Base-by-base conservation (phyloP, 2,888 invertebrate genomes). In the Zygothrica quintamaculata region DNA sequence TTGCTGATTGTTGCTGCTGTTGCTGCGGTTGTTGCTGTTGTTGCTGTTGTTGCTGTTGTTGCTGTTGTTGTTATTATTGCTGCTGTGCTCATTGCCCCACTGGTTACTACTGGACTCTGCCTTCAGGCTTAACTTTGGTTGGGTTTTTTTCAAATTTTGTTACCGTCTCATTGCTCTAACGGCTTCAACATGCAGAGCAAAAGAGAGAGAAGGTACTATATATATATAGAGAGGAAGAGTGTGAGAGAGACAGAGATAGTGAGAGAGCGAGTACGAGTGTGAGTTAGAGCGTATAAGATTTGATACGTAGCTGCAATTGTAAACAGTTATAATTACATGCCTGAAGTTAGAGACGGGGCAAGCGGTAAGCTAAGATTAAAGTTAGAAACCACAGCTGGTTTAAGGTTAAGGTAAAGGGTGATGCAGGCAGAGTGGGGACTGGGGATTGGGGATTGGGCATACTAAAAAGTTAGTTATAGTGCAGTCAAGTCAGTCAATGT, bases 251-350 rank as follows among this genome's bases (percentile, higher is more conserved):
- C n/a, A n/a, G n/a, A n/a, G n/a, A n/a, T n/a, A n/a, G n/a, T n/a
- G n/a, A n/a, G n/a, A n/a, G n/a, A n/a, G n/a, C n/a, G n/a, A 26
- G 62, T 48, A 62, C 8, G 11, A 39, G 9, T 18, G 11, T 18
- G 22, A 39, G 6, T 18, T 1, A 9, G 12, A 16, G 16, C 16
- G 25, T 8, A n/a, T 25, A 13, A 29, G 44, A 55, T 75, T 69
- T 75, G 56, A 61, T 70, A 36, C 53, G 44, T 48, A 44, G 52
- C 55, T 65, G 71, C 62, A 66, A 65, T 75, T 66, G 74, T 52
- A 60, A 74, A 74, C 76, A 75, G 76, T 70, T 70, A 73, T 74
- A 74, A 74, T 74, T 75, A 62, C 56, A 65, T 47, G 56, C 34
- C 55, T 53, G 26, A 47, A 18, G 11, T 18, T 9, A 26, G 29